Evolutionary conservation across 2,113 vertebrate species (phyloP).

Genomic region (Glaucidium brasilianum): DNA sequence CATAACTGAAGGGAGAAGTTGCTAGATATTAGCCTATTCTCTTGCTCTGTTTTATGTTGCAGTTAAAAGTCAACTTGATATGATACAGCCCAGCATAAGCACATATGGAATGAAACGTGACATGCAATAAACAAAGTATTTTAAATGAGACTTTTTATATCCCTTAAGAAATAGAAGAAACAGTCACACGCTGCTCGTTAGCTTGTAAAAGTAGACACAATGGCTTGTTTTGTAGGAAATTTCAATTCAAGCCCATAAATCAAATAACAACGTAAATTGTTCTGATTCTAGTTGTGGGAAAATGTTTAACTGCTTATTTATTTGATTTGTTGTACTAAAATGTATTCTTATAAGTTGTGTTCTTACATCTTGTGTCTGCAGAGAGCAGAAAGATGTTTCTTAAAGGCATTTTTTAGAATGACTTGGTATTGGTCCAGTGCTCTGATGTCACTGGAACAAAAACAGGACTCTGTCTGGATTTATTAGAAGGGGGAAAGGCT

Average conservation of each 20-base stretch:
- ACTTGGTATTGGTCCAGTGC: not conserved
- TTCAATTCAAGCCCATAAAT: slow-evolving; percentile 21
- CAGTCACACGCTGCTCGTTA: slow-evolving; percentile 16
- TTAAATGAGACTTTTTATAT: slow-evolving; percentile 41
- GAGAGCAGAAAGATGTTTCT: not conserved
- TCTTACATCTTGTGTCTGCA: not conserved
- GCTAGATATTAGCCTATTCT: not conserved
- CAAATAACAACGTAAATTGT: not conserved
- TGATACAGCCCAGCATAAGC: not conserved
- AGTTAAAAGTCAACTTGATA: slow-evolving; percentile 3
- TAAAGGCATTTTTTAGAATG: not conserved
- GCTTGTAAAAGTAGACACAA: slow-evolving; percentile 37
- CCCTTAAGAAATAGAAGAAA: slow-evolving; percentile 23
- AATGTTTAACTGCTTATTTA: slow-evolving; percentile 10
- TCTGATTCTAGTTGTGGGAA: slow-evolving; percentile 12
- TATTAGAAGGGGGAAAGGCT: slow-evolving; percentile 6
- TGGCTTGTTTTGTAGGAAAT: slow-evolving; percentile 31
- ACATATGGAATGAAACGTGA: slow-evolving; percentile 42
- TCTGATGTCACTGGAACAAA: slow-evolving; percentile 59
- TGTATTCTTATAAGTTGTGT: not conserved
- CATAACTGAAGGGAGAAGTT: not conserved
- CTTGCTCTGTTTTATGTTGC: not conserved
- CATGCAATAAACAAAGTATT: slow-evolving; percentile 38
- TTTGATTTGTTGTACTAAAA: not conserved
- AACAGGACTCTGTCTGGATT: slow-evolving; percentile 31